Percentiles rank a stretch among this genome's conserved stretches.
Conservation (phyloP, 2,113 vertebrate species). For the Prunella himalayana region DNA sequence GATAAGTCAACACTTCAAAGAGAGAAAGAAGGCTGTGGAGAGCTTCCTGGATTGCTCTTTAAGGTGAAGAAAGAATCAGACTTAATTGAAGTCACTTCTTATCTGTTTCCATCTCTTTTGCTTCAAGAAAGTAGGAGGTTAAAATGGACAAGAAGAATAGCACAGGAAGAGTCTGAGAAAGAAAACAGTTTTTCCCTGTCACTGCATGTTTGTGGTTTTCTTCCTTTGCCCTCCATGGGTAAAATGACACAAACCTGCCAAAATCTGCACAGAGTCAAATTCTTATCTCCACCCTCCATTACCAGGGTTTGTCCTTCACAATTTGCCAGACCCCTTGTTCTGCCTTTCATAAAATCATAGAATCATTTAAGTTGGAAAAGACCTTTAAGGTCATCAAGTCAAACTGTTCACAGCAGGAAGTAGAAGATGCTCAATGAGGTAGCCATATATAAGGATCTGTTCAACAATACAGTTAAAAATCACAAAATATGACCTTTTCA, state of each 20-base stretch:
- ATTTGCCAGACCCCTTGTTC: background rate
- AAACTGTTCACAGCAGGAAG: background rate
- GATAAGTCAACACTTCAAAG: slow-evolving; percentile 53
- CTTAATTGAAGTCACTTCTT: slow-evolving; percentile 60
- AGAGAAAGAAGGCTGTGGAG: background rate
- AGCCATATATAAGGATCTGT: background rate
- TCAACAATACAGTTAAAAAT: background rate
- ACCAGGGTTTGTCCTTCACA: background rate
- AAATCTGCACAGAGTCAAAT: slow-evolving; percentile 12
- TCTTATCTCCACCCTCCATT: background rate
- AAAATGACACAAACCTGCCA: slow-evolving; percentile 38
- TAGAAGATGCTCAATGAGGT: background rate
- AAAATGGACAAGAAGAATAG: slow-evolving; percentile 48
- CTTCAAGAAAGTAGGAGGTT: slow-evolving; percentile 36
- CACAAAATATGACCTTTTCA: background rate
- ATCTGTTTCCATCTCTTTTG: slow-evolving; percentile 50
- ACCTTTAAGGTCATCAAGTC: background rate
- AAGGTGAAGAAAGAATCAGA: slow-evolving; percentile 4
- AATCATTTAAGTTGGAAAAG: background rate
- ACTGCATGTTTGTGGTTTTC: slow-evolving; percentile 17
- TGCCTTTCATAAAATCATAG: background rate
- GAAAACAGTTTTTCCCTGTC: slow-evolving; percentile 14
- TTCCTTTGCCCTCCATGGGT: background rate
- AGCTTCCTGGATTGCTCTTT: slow-evolving; percentile 28
- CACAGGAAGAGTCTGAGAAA: slow-evolving; percentile 4